Base-by-base conservation (phyloP, 2,113 vertebrate genomes). In the Archocentrus centrarchus region DNA sequence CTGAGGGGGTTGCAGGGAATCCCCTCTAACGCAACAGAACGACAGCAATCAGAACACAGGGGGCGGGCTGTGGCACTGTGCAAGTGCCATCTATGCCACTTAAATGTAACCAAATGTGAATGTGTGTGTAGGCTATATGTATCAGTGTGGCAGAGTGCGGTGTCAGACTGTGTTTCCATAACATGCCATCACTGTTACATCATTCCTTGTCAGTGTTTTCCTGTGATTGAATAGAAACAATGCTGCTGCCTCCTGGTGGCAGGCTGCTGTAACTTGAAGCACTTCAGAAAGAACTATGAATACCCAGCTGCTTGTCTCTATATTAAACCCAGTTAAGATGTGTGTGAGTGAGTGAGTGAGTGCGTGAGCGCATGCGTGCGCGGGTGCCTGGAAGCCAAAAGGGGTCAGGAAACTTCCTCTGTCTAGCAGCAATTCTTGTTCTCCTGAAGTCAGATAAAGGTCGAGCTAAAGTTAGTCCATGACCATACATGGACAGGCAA, bases 391-490 rank as follows among this genome's bases (percentile, higher is more conserved):
- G 27, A 76, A 75, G 55, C 81, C 80, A 77, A 90, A 91, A 79
- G 0, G 1, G 61, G 75, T 11, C 59, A n/a, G 55, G 79, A 86
- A 55, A 87, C 66, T 55, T 85, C 83, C 83, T 85, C 58, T 85
- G 86, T 83, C 60, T 76, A 14, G 53, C 27, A 37, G 87, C 59
- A 79, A 61, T 84, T 84, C 89, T 88, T 89, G 80, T 86, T 77
- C 73, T 59, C 60, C 32, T 47, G 2, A 15, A 79, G 86, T 91
- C 86, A 87, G 78, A 86, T 77, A 47, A 80, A 81, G 78, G 88
- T 55, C 79, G 66, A 35, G 64, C 82, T 93, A 94, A 94, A 93
- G 89, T 89, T 93, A 94, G 73, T 53, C 37, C 6, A 6, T 59
- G 76, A 11, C 92, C 91, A 89, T 91, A 85, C 86, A 93, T 66